phyloP scores from a whole-genome alignment of 2,888 invertebrate species.

The Drosophila rubida region DNA sequence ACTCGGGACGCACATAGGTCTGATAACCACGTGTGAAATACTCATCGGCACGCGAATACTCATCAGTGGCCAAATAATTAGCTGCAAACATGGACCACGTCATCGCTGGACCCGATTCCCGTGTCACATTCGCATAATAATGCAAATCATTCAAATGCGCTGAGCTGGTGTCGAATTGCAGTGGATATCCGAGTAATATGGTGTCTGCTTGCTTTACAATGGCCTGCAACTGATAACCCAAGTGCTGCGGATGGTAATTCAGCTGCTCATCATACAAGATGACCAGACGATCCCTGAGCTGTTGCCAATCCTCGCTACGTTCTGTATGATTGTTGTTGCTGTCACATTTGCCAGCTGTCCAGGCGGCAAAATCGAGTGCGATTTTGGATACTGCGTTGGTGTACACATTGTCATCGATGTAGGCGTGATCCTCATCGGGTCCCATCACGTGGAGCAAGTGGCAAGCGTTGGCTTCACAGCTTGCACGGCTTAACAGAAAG shows the following conservation, averaged over 20 bases:
- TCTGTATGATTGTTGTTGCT: conserved; percentile 16
- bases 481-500: conserved; percentile 87
- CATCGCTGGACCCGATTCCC: conserved; percentile 87
- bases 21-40: conserved; percentile 86
- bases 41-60: conserved; percentile 84
- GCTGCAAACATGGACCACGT: conserved; percentile 88
- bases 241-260: conserved; percentile 87
- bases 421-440: conserved; percentile 87
- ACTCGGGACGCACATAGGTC: conserved; percentile 87
- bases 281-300: conserved; percentile 86
- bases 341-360: conserved; percentile 73
- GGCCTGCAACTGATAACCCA: conserved; percentile 85
- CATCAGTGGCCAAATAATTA: conserved; percentile 85
- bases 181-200: conserved; percentile 87
- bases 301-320: conserved; percentile 67
- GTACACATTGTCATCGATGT: conserved; percentile 87
- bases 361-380: conserved; percentile 87
- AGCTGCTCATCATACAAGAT: conserved; percentile 85
- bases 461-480: conserved; percentile 85
- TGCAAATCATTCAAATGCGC: conserved; percentile 86
- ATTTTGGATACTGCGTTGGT: conserved; percentile 87
- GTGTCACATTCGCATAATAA: conserved; percentile 87
- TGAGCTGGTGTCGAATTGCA: conserved; percentile 86
- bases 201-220: conserved; percentile 87
- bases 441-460: conserved; percentile 86